A percentile compares a stretch with the other conserved stretches of the same genome.
Conservation (phyloP, 2,113 vertebrate genomes). For the Lagopus muta region DNA sequence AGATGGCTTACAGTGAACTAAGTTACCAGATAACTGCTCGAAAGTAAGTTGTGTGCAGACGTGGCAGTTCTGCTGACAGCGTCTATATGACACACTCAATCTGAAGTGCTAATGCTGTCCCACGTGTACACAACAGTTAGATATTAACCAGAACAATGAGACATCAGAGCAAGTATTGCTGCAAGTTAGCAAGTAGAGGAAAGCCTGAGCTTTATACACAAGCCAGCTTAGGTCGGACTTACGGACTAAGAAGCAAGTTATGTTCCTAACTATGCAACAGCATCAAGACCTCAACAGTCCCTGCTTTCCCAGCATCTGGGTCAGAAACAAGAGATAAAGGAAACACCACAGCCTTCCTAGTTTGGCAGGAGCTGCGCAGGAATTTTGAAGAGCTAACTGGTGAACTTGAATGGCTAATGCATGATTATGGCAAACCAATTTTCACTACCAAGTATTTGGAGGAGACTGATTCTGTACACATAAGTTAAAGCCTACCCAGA, state of each 20-base stretch:
- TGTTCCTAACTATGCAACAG: background rate
- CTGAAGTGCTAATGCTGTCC: background rate
- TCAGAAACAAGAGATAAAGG: background rate
- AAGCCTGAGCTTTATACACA: background rate
- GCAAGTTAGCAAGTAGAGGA: background rate
- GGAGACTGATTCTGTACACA: background rate
- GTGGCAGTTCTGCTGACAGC: background rate
- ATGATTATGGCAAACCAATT: background rate
- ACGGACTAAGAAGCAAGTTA: fast-evolving
- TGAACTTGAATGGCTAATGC: fast-evolving
- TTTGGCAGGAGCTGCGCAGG: background rate
- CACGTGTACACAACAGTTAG: background rate
- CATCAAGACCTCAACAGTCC: background rate
- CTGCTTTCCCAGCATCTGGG: background rate
- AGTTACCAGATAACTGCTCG: background rate
- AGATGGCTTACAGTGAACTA: background rate
- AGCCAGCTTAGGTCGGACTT: background rate
- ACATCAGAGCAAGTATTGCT: background rate
- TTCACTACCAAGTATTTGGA: background rate
- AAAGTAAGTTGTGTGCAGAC: background rate
- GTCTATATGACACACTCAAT: background rate
- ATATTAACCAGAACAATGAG: background rate
- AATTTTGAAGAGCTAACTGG: background rate
- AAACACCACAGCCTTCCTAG: background rate
- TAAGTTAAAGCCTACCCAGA: background rate